Conservation (phyloP, 2,797 vertebrate species). For the Florisuga fusca region DNA sequence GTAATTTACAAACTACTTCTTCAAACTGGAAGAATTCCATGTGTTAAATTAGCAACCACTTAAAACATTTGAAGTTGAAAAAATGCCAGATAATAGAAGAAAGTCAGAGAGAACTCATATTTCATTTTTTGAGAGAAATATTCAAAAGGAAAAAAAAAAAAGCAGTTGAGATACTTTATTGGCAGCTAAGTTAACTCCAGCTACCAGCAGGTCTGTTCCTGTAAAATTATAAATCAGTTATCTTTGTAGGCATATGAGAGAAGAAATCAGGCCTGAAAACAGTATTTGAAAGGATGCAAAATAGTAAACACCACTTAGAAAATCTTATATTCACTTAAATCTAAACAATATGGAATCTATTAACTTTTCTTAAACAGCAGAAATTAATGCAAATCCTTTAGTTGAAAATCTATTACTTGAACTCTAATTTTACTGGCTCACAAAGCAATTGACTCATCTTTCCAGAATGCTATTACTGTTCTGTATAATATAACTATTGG, state of each 20-base stretch:
- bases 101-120: background rate
- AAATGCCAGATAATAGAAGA: conserved; percentile 16
- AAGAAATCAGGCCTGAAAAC: background rate
- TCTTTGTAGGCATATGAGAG: background rate
- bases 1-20: conserved; percentile 58
- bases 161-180: background rate
- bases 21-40: conserved; percentile 50
- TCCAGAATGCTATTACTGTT: background rate
- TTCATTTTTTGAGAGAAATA: conserved; percentile 39
- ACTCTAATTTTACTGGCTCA: conserved; percentile 25
- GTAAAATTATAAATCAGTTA: background rate
- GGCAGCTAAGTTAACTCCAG: background rate
- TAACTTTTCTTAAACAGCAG: background rate
- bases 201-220: background rate
- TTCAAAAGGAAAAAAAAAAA: background rate
- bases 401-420: background rate
- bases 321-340: background rate
- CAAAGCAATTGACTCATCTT: background rate
- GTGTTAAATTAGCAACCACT: background rate
- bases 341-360: background rate
- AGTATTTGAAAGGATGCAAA: background rate
- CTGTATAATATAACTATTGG: background rate
- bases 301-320: background rate
- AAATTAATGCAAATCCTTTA: background rate
- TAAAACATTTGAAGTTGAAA: conserved; percentile 1